Percentiles rank a stretch among this genome's conserved stretches.
These are phyloP conservation scores for Cyrtodaria siliqua DNA, from an alignment of 2,888 invertebrate species.

Conservation along the genomic window DNA sequence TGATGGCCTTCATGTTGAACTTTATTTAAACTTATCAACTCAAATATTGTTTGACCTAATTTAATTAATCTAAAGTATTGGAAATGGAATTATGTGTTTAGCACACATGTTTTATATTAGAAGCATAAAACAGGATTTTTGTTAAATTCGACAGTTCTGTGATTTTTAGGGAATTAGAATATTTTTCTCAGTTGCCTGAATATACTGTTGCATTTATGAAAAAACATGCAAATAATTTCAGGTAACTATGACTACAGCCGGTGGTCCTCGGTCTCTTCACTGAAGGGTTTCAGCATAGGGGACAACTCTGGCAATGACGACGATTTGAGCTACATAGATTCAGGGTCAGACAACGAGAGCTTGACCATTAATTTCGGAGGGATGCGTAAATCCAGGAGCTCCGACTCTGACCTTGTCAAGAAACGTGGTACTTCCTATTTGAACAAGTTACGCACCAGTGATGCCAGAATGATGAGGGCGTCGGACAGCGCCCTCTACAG, in stretches of 20 bases:
- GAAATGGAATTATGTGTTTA: no score
- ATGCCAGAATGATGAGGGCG: constrained; percentile 11
- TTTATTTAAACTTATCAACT: no score
- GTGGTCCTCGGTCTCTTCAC: constrained; percentile 50
- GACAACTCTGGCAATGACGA: constrained; percentile 54
- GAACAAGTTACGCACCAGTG: background rate
- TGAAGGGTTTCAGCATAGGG: constrained; percentile 58
- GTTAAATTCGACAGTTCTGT: no score
- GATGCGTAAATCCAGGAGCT: constrained; percentile 4
- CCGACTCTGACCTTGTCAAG: constrained; percentile 35
- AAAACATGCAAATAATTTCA: no score
- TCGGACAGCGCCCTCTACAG: constrained; percentile 32
- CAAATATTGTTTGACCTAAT: no score
- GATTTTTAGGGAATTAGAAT: no score
- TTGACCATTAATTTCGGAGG: constrained; percentile 8
- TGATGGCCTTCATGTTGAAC: no score
- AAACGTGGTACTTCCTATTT: constrained; percentile 1
- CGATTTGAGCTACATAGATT: constrained; percentile 58
- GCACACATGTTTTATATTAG: no score
- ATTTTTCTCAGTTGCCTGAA: no score
- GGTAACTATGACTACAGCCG: constrained; percentile 40
- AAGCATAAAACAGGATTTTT: no score
- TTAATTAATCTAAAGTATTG: no score
- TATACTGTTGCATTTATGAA: no score
- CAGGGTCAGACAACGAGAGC: constrained; percentile 63